These are phyloP conservation scores for Synanthedon andrenaeformis DNA, from an alignment of 2,888 invertebrate genomes.

Conservation along the genomic window DNA sequence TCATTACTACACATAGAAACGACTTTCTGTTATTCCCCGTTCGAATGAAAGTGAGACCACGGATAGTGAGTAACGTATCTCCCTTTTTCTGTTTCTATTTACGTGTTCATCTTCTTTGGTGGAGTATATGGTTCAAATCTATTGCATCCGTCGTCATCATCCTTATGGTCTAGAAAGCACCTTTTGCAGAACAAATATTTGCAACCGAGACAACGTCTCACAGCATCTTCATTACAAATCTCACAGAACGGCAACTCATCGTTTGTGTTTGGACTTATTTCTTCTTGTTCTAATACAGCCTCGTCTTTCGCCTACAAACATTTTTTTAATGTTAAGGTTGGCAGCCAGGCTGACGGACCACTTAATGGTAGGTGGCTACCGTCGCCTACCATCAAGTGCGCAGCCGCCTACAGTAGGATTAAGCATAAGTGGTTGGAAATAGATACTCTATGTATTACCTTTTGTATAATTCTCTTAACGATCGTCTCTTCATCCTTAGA, in stretches of 20 bases:
- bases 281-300: slow-evolving; percentile 32
- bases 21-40: too few relatives aligned
- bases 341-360: too few relatives aligned
- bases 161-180: slow-evolving; percentile 81
- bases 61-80: too few relatives aligned
- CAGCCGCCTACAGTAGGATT: too few relatives aligned
- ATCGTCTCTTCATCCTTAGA: slow-evolving; percentile 47
- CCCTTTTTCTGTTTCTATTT: too few relatives aligned
- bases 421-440: too few relatives aligned
- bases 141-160: slow-evolving; percentile 71
- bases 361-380: too few relatives aligned
- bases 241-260: slow-evolving; percentile 85
- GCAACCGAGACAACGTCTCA: slow-evolving; percentile 80
- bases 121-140: slow-evolving; percentile 43
- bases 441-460: slow-evolving; percentile 22
- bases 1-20: too few relatives aligned
- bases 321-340: too few relatives aligned
- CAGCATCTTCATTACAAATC: slow-evolving; percentile 86
- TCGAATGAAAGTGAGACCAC: too few relatives aligned
- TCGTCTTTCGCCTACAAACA: slow-evolving; percentile 35
- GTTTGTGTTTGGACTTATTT: slow-evolving; percentile 21
- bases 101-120: too few relatives aligned
- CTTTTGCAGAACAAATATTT: slow-evolving; percentile 83
- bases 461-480: slow-evolving; percentile 44
- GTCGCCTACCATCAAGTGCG: too few relatives aligned